Evolutionary conservation across 2,113 vertebrate genomes (phyloP), one percentile per base, ranked within the genome.

Genomic region (Rhynchomys soricoides): DNA sequence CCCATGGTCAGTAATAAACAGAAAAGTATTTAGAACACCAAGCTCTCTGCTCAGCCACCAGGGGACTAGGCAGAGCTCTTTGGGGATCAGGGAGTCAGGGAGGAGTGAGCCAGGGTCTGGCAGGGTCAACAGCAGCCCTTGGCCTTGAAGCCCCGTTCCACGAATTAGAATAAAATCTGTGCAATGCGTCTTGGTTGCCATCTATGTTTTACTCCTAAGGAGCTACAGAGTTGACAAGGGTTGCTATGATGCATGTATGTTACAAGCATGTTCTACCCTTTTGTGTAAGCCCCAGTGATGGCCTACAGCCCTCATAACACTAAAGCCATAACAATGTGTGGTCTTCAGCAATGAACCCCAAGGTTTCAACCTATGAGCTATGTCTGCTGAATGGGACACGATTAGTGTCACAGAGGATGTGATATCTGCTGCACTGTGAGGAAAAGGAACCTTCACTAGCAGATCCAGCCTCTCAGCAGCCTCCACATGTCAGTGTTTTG

Each of bases 131-230:
- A 50, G 59, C 26, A 37, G 50, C 68, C 79, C 59, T 92, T 95
- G 70, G 71, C 88, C 94, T 92, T 93, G 79, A 92, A 90, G 71
- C 59, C 64, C n/a, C 43, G 78, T n/a, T 8, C 31, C 77, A 94
- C 90, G 66, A 97, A 83, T 93, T 16, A 90, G 74, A 77, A 50
- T 71, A 50, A 96, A 81, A 45, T 8, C 45, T 86, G 0, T 16
- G 64, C 50, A n/a, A 77, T 88, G 91, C 73, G 88, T 94, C 79
- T 93, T 92, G 48, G 9, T 89, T 82, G 37, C 34, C 3, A 50
- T 93, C 85, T 96, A 17, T 48, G 12, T 75, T 78, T 12, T 70
- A 8, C 86, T 94, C 77, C 64, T 57, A n/a, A 40, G 37, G 83
- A 68, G n/a, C 73, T 85, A 83, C 9, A 5, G 68, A 59, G 70